Base-by-base conservation (phyloP, 2,888 invertebrate genomes). In the Chrysopilus asiliformis region DNA sequence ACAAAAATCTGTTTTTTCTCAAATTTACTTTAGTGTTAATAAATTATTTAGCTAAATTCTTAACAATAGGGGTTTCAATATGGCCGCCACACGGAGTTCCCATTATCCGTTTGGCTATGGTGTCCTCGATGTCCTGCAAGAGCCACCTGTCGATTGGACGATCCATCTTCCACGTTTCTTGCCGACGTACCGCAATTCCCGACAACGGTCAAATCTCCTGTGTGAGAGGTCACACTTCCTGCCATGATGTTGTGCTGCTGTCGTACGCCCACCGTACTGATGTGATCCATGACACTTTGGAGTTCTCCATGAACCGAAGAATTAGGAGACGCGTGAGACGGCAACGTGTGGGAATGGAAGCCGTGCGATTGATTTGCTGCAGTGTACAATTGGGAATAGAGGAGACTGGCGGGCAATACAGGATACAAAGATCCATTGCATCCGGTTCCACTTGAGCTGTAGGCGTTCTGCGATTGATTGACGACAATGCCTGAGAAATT, bases 301-400 rank as follows among this genome's bases (percentile, higher is more conserved):
- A 79, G 56, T 52, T 79, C 79, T 39, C 77, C 79, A 44, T 79
- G 74, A 40, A 72, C 72, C 12, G 60, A 55, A 1, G 60, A 58
- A 46, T 71, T 72, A 41, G 72, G 72, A 24, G 72, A 70, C 22
- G 72, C 68, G 47, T 74, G 74, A 41, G 76, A 68, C 9, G 75
- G 70, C 46, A 76, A 68, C 9, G 76, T 70, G 55, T 79, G 78
- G 32, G 78, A 64, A 52, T 78, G 79, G 52, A 79, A 79, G 50
- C 78, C 76, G 49, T 79, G 79, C 14, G 72, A 71, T 53, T 79
- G 79, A 52, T 79, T 80, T 27, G 80, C 80, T 1, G 80, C 80
- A 4, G 83, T 81, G 49, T 85, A 85, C 14, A 85, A 60, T 54
- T 86, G 86, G 6, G 85, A 85, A 61, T 86, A 87, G 3, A 87